Base-by-base conservation (phyloP, 2,888 invertebrate genomes). In the Chymomyza caudatula region DNA sequence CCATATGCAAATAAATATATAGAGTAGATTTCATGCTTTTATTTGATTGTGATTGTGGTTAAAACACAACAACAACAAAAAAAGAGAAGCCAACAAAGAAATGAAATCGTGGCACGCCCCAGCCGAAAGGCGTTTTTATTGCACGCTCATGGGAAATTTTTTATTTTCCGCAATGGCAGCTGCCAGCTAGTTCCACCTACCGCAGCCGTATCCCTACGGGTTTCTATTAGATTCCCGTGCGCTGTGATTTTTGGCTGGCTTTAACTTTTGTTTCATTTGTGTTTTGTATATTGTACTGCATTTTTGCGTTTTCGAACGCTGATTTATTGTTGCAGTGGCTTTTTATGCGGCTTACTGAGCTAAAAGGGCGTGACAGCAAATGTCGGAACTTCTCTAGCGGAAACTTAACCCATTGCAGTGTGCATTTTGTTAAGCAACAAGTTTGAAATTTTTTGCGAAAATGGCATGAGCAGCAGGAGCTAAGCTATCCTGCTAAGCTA, bases 371-470 rank as follows among this genome's bases (percentile, higher is more conserved):
- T 63, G 61, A 44, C 60, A 20, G 22, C 11, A 4, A 19, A 20
- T 13, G 43, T 22, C 15, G 23, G 53, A 42, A 60, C 23, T 49
- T 62, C 62, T n/a, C 57, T 44, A 43, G 19, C 55, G 29, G 53
- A 55, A 67, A 74, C 63, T 63, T 43, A 43, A 49, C 63, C 66
- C 61, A 73, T 69, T 64, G 51, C 51, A 37, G 65, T 64, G 72
- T 75, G 67, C 67, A 82, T 67, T 37, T 37, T 29, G 15, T 73
- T 73, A 68, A 68, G 78, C 85, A 84, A 81, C 78, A 81, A 81
- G 82, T 81, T 83, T 75, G 23, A 22, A 5, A 19, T 19, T 13
- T 8, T 13, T 19, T 51, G 6, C 19, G 23, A 52, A 11, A 13
- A 11, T 11, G n/a, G 2, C 11, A 52, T 22, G 15, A 22, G 22